A percentile compares a stretch with the other conserved stretches of the same genome.
phyloP scores from a whole-genome alignment of 2,113 vertebrate genomes.

The Mobula birostris region DNA sequence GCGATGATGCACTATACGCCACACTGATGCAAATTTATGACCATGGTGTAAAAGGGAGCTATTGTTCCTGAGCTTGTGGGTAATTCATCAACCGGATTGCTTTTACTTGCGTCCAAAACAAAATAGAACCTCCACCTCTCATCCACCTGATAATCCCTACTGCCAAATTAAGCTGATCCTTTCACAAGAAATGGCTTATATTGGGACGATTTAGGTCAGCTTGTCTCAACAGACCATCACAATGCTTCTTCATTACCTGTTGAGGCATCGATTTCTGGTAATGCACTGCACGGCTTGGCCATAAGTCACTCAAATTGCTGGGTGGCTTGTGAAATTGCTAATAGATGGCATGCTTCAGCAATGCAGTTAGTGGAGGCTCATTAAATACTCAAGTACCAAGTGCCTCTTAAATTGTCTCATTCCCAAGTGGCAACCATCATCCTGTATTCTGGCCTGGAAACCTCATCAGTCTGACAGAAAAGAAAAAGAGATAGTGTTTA shows the following conservation, averaged over 20 bases:
- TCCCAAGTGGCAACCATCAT: neutral
- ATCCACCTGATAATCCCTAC: neutral
- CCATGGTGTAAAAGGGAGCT: neutral
- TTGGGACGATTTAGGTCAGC: neutral
- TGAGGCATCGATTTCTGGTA: neutral
- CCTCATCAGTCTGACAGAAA: too few relatives aligned
- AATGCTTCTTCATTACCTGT: neutral
- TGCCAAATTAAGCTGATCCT: neutral
- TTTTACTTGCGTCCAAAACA: neutral
- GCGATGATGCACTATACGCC: neutral
- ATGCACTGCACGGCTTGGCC: neutral
- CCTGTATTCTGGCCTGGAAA: neutral
- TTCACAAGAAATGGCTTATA: neutral
- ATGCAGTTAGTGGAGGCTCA: neutral
- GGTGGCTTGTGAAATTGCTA: neutral
- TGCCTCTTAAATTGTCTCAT: neutral
- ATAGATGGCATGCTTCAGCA: neutral
- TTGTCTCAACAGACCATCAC: neutral
- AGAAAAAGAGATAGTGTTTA: neutral
- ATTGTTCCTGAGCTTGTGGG: neutral
- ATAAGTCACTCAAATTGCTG: constrained; percentile 13
- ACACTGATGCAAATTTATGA: neutral
- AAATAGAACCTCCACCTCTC: neutral
- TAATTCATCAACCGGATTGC: neutral
- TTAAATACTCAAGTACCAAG: neutral